These are phyloP conservation scores for Bathynomus jamesi DNA, from an alignment of 1,140 invertebrate genomes.

Conservation along the genomic window DNA sequence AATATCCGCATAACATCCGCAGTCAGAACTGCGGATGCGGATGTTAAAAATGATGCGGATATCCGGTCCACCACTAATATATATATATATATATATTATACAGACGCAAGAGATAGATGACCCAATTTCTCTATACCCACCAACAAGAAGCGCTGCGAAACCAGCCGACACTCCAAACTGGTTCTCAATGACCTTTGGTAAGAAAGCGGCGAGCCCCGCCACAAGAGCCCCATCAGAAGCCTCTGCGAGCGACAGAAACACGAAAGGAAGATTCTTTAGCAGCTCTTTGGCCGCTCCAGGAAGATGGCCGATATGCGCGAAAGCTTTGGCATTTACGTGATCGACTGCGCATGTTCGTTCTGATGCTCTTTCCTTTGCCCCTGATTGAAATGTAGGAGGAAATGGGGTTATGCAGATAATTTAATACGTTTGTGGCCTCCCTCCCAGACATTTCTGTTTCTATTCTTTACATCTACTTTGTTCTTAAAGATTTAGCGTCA, in stretches of 20 bases:
- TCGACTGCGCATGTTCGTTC: constrained; percentile 3
- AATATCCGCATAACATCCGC: too few species aligned
- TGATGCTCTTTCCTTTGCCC: neutral
- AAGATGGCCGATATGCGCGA: constrained; percentile 56
- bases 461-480: too few species aligned
- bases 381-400: too few species aligned
- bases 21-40: too few species aligned
- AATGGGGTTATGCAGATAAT: too few species aligned
- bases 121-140: constrained; percentile 64
- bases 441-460: too few species aligned
- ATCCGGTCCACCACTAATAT: too few species aligned
- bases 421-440: too few species aligned
- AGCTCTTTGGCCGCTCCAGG: constrained; percentile 57
- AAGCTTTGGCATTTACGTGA: constrained; percentile 43
- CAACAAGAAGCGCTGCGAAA: constrained; percentile 63
- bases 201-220: constrained; percentile 69
- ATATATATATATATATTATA: constrained; percentile 2
- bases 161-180: constrained; percentile 68
- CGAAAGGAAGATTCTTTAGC: constrained; percentile 66
- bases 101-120: constrained; percentile 45
- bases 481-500: too few species aligned
- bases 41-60: too few species aligned
- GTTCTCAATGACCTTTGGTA: constrained; percentile 75
- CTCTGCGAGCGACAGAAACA: constrained; percentile 68
- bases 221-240: constrained; percentile 68